phyloP scores from a whole-genome alignment of 2,888 invertebrate genomes.

The Hirtodrosophila trivittata region DNA sequence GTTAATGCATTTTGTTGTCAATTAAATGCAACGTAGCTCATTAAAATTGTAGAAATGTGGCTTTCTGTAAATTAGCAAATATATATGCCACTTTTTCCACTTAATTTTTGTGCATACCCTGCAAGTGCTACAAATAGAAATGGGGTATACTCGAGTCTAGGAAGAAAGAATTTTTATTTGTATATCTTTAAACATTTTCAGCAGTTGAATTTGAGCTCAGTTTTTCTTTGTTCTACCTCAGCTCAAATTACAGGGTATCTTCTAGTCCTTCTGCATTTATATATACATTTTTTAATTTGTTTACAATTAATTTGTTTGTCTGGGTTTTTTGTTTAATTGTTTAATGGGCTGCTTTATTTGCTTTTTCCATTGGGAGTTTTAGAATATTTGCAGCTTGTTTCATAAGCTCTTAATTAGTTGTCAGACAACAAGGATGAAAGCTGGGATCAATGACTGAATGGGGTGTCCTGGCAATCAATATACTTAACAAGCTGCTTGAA shows the following conservation, averaged over 20 bases:
- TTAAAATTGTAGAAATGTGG: conserved; percentile 34
- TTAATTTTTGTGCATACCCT: neutral
- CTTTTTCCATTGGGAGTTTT: conserved; percentile 10
- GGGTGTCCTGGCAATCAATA: too few relatives aligned
- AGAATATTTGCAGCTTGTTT: neutral
- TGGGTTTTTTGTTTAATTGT: conserved; percentile 20
- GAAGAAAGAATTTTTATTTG: too few relatives aligned
- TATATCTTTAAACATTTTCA: too few relatives aligned
- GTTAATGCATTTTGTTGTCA: conserved; percentile 55
- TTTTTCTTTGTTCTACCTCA: too few relatives aligned
- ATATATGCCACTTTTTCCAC: conserved; percentile 24
- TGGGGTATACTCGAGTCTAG: too few relatives aligned
- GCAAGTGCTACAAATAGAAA: too few relatives aligned
- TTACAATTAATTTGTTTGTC: conserved; percentile 22
- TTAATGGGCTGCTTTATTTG: conserved; percentile 10
- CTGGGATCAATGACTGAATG: too few relatives aligned
- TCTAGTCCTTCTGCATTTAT: too few relatives aligned
- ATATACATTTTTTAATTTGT: too few relatives aligned
- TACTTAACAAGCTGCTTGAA: too few relatives aligned
- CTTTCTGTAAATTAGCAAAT: conserved; percentile 30
- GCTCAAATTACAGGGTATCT: too few relatives aligned
- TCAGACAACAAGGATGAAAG: neutral
- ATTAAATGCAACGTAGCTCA: conserved; percentile 52
- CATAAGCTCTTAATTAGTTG: conserved; percentile 23
- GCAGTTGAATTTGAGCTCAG: too few relatives aligned